Conservation (phyloP, 2,113 vertebrate species). For the Sitta europaea region DNA sequence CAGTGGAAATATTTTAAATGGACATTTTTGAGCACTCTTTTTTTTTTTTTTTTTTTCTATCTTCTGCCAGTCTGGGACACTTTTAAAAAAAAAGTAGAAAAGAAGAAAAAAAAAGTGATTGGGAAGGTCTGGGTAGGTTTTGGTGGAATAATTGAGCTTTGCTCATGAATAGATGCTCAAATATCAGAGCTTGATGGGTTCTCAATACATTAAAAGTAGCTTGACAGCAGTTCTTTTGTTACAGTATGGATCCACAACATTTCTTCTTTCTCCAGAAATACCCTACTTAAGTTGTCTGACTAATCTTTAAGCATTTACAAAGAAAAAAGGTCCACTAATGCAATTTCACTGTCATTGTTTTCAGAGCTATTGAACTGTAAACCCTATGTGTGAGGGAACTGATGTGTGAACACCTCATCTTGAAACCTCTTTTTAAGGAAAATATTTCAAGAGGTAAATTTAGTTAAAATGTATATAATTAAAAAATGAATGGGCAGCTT, state of each 20-base stretch:
- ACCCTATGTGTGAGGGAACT: background rate
- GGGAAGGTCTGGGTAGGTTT: background rate
- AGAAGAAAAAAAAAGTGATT: background rate
- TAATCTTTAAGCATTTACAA: background rate
- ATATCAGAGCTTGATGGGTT: background rate
- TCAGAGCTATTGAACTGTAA: conserved; percentile 32
- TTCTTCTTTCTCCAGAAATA: background rate
- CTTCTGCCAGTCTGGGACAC: background rate
- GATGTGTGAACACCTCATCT: background rate
- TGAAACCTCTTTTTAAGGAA: background rate
- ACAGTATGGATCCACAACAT: background rate
- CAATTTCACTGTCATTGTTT: background rate
- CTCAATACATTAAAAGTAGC: background rate
- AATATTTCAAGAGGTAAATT: background rate
- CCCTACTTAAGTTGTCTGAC: background rate
- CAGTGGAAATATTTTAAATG: background rate
- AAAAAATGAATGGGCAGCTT: background rate
- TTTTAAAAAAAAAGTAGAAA: background rate
- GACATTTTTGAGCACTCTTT: background rate
- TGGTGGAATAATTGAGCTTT: background rate
- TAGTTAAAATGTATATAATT: background rate
- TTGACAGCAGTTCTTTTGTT: background rate
- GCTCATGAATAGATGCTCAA: background rate
- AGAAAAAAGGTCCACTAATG: background rate
- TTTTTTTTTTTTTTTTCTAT: background rate